These are phyloP conservation scores for Alviniconcha marisindica DNA, from an alignment of 1,140 invertebrate genomes.

Conservation along the genomic window DNA sequence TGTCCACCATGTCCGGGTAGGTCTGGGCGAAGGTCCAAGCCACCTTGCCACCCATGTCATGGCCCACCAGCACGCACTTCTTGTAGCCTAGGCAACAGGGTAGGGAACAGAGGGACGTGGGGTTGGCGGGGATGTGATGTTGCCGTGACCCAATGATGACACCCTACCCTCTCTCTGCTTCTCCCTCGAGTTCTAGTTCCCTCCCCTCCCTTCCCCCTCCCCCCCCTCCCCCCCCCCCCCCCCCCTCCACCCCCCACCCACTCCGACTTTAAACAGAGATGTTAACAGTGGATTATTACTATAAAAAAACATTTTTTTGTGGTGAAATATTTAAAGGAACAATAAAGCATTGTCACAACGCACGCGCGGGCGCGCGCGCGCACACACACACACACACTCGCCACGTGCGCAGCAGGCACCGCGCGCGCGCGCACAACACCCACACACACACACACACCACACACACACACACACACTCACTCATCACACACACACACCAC, in stretches of 20 bases:
- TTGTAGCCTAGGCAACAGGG: constrained; percentile 63
- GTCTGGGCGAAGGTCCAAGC: constrained; percentile 78
- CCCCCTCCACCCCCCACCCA: no score
- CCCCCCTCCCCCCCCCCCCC: no score
- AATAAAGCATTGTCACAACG: no score
- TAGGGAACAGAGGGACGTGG: no score
- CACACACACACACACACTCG: neutral
- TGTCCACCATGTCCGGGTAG: constrained; percentile 83
- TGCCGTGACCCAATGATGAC: no score
- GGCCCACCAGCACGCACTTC: constrained; percentile 82
- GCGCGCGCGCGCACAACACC: neutral
- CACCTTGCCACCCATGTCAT: constrained; percentile 88
- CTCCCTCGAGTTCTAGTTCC: no score
- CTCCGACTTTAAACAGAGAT: no score
- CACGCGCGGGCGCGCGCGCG: neutral
- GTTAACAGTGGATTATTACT: neutral
- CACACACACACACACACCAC: neutral
- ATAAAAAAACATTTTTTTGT: no score
- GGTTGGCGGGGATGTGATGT: no score
- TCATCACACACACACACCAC: no score
- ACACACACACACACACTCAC: neutral
- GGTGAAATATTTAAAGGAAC: no score
- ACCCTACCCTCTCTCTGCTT: neutral
- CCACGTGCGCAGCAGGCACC: neutral
- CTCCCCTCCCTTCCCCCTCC: neutral